Evolutionary conservation across 2,797 vertebrate genomes (phyloP), one percentile per base, ranked within the genome.

Genomic region (Hippoglossus hippoglossus): DNA sequence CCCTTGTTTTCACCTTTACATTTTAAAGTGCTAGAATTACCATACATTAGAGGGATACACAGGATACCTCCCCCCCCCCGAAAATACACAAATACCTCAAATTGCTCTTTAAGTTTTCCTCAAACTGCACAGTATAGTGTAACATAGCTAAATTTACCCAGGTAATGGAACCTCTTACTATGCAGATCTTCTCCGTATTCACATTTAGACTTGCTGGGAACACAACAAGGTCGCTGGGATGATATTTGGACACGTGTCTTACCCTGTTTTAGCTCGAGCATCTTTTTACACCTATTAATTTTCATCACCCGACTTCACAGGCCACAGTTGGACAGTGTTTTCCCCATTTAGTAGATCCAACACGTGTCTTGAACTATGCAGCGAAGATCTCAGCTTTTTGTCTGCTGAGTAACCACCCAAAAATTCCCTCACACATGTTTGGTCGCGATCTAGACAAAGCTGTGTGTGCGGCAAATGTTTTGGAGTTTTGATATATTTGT

Each of bases 361-460:
- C 79, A 74, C 73, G 78, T 60, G 61, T 67, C 60, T 78, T 31
- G 60, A 87, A 83, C 67, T 82, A 83, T 82, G 73, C 71, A 16
- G 51, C 59, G 69, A 79, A 78, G 67, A 81, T 70, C 74, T 75
- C 71, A 63, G 71, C 50, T 75, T 84, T 86, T 76, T 73, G 63
- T 84, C 73, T 77, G 68, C 16, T 54, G 41, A 60, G 59, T 54
- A 73, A 85, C 70, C 41, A 75, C 56, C 41, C 5, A 46, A 46
- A 25, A 75, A 89, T 87, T 87, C 76, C 87, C 76, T 85, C 78
- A 84, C 86, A 90, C 60, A 78, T 87, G 89, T 21, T 80, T 88
- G 77, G 79, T 74, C 1, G 1, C 13, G 54, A 25, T 84, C 85
- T 79, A 90, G 62, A 71, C 36, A 60, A 44, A 31, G 25, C 58